Conservation (phyloP, 2,113 vertebrate species). For the Collichthys lucidus region DNA sequence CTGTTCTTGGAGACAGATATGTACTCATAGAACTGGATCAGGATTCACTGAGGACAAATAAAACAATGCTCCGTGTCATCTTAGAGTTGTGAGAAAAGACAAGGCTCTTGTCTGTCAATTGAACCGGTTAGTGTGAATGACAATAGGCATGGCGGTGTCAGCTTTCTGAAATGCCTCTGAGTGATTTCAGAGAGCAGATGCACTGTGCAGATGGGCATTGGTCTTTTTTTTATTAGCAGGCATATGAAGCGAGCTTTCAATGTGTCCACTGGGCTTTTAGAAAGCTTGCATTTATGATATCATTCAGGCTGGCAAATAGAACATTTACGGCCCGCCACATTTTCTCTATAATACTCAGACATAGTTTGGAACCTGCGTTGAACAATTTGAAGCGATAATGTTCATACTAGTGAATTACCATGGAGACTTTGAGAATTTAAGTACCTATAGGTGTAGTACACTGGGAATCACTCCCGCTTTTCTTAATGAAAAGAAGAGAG, state of each 20-base stretch:
- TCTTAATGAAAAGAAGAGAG: conserved; percentile 42
- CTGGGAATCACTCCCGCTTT: conserved; percentile 34
- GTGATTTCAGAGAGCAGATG: conserved; percentile 72
- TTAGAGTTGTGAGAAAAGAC: conserved; percentile 43
- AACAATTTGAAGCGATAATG: conserved; percentile 23
- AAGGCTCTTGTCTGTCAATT: conserved; percentile 44
- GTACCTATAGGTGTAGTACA: conserved; percentile 1
- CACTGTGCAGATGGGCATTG: conserved; percentile 73
- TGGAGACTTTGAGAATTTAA: conserved; percentile 26
- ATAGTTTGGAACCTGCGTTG: conserved; percentile 26
- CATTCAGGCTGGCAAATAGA: conserved; percentile 43
- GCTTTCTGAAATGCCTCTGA: conserved; percentile 48
- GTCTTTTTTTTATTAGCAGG: conserved; percentile 66
- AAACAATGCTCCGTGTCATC: conserved; percentile 16
- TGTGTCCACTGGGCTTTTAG: conserved; percentile 53
- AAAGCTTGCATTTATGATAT: conserved; percentile 54
- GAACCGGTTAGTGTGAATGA: conserved; percentile 46
- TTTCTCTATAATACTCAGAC: conserved; percentile 25
- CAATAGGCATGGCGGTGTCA: conserved; percentile 44
- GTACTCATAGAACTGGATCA: conserved; percentile 12
- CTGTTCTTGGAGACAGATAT: background rate
- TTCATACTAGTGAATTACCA: conserved; percentile 15
- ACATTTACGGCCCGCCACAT: conserved; percentile 15
- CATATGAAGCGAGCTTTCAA: conserved; percentile 61
- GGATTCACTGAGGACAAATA: conserved; percentile 17